A percentile compares a stretch with the other conserved stretches of the same genome.
Evolutionary conservation across 2,797 vertebrate species (phyloP).

Genomic region (Acanthiza pusilla): DNA sequence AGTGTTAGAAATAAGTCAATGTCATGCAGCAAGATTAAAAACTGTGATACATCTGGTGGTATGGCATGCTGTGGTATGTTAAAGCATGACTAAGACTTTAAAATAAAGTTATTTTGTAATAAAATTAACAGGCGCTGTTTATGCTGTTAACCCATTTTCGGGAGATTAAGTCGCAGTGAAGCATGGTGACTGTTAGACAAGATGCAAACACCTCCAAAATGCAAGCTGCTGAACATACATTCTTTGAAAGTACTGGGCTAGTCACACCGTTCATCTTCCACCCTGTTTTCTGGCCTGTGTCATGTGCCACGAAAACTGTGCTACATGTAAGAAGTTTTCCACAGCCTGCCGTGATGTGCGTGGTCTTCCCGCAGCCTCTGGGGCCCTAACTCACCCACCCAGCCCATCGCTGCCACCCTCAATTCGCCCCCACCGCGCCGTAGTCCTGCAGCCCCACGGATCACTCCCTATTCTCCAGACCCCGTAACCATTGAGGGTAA

Average conservation of each 20-base stretch:
- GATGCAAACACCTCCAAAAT: neutral
- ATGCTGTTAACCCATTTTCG: neutral
- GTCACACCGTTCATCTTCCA: neutral
- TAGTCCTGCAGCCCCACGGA: neutral
- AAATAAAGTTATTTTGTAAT: slow-evolving; percentile 6
- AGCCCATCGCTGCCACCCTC: neutral
- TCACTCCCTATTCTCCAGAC: neutral
- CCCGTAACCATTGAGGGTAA: accelerated
- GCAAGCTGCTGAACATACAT: neutral
- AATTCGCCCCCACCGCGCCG: accelerated
- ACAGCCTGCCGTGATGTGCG: neutral
- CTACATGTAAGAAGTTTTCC: neutral
- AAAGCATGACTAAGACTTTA: neutral
- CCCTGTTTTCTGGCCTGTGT: neutral
- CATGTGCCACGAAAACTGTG: neutral
- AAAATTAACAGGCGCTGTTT: neutral
- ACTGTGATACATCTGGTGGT: neutral
- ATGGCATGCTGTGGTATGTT: neutral
- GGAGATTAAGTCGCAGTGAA: neutral
- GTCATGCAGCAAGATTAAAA: neutral
- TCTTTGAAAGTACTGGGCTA: neutral
- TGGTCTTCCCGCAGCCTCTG: neutral
- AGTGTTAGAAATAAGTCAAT: neutral
- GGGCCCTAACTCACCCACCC: neutral
- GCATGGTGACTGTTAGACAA: neutral